Evolutionary conservation across 2,113 vertebrate species (phyloP), one percentile per base, ranked within the genome.

Genomic region (Halcyon malimbica): DNA sequence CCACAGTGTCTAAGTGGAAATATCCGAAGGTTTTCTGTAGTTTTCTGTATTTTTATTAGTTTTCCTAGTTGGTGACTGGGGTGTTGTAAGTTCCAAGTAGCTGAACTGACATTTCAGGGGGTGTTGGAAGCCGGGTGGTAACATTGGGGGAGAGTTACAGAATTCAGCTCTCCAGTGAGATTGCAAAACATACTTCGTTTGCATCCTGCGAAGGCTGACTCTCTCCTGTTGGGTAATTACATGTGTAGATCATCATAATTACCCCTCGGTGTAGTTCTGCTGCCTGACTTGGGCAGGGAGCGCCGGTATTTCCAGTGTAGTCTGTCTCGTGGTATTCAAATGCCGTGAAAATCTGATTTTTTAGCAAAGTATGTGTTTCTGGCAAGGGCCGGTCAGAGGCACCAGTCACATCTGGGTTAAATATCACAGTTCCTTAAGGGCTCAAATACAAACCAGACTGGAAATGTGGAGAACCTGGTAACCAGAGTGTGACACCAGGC

Each of bases 391-490:
- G 26, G 73, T 85, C 91, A 68, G 65, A 94, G 78, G 89, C 93
- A 84, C 89, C 44, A 60, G 62, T 50, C 83, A 60, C 93, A 95
- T 91, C 92, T 95, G 93, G 83, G 79, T 89, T 97, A 86, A 92
- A 95, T 92, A 92, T 46, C 10, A 6, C 69, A 64, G 60, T 69
- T 83, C 62, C 76, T 95, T 81, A 71, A 67, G 51, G 80, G 71
- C 79, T 91, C 35, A 59, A 75, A 93, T 56, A 67, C 39, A 95
- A 90, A 94, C 3, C 90, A 94, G 85, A 35, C 80, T 90, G 89
- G 68, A 88, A 92, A 64, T 83, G 64, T 81, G 85, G 76, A 92
- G 90, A 86, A 83, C 63, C 71, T 91, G 85, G 75, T 86, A 83
- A 96, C 70, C 51, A 18, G 64, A 75, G 57, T 89, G 53, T 46